Evolutionary conservation across 2,113 vertebrate genomes (phyloP).

Genomic region (Gambusia affinis): DNA sequence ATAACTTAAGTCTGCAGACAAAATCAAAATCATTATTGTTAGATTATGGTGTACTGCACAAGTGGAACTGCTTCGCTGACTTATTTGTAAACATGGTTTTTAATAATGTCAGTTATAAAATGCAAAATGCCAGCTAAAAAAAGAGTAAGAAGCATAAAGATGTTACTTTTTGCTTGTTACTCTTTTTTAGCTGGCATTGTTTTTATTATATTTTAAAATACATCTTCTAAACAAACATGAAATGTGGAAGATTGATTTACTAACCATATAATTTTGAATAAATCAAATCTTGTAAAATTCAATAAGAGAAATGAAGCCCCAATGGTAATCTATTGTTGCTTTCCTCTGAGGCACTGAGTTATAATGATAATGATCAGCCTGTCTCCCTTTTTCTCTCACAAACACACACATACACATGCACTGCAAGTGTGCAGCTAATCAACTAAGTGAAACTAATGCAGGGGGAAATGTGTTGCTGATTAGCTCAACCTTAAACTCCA

Average conservation of each 20-base stretch:
- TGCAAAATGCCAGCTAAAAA: background rate
- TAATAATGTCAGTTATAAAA: background rate
- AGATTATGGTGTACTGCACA: background rate
- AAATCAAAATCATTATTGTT: background rate
- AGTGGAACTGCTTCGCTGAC: background rate
- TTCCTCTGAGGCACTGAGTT: conserved; percentile 64
- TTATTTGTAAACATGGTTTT: background rate
- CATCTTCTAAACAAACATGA: background rate
- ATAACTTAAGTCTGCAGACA: background rate
- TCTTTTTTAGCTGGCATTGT: no score
- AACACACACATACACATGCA: conserved; percentile 1
- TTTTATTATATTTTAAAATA: background rate
- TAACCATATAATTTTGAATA: conserved; percentile 6
- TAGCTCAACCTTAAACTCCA: conserved; percentile 68
- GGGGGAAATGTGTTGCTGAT: conserved; percentile 74
- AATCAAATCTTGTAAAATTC: conserved; percentile 33
- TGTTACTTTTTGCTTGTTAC: no score
- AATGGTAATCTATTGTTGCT: conserved; percentile 54
- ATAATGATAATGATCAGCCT: conserved; percentile 72
- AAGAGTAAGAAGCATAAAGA: background rate
- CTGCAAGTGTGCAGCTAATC: conserved; percentile 46
- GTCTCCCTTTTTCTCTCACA: background rate
- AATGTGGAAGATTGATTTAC: background rate
- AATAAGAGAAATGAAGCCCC: conserved; percentile 40
- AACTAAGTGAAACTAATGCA: conserved; percentile 68